These are phyloP conservation scores for Anolis carolinensis DNA, from an alignment of 2,113 vertebrate genomes.

Conservation along the genomic window DNA sequence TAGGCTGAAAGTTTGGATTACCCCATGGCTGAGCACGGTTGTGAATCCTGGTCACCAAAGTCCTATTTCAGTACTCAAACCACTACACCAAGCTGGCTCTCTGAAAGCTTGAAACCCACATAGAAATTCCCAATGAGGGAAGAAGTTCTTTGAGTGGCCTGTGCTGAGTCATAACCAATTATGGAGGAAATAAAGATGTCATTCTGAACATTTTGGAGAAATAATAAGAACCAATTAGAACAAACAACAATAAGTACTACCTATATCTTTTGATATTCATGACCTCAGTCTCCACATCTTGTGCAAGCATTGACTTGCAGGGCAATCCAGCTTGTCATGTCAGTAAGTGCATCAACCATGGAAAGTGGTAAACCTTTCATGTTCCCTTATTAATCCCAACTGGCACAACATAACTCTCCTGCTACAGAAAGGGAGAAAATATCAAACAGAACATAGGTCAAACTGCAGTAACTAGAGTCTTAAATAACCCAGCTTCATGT, in stretches of 20 bases:
- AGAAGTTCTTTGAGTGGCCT: not conserved
- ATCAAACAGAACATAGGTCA: constrained; percentile 55
- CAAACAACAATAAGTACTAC: not conserved
- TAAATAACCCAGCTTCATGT: constrained; percentile 64
- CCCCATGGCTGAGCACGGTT: no score
- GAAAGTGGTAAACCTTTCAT: constrained; percentile 68
- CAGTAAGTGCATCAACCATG: constrained; percentile 14
- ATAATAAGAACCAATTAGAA: not conserved
- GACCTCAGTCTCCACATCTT: constrained; percentile 36
- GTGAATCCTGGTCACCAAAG: no score
- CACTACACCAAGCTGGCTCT: no score
- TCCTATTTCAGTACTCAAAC: no score
- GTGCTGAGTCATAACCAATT: not conserved
- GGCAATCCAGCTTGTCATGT: constrained; percentile 48
- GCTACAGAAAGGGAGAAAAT: constrained; percentile 58
- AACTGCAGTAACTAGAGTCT: constrained; percentile 53
- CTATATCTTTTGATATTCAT: constrained; percentile 36
- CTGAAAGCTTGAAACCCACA: not conserved
- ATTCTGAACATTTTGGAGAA: not conserved
- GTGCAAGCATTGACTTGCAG: constrained; percentile 49
- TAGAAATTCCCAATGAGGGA: not conserved
- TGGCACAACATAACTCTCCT: constrained; percentile 68
- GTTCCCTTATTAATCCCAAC: constrained; percentile 65
- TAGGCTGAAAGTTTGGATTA: no score
- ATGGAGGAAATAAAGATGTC: not conserved